Base-by-base conservation (phyloP, 2,797 vertebrate species). In the Crenuchus spilurus region DNA sequence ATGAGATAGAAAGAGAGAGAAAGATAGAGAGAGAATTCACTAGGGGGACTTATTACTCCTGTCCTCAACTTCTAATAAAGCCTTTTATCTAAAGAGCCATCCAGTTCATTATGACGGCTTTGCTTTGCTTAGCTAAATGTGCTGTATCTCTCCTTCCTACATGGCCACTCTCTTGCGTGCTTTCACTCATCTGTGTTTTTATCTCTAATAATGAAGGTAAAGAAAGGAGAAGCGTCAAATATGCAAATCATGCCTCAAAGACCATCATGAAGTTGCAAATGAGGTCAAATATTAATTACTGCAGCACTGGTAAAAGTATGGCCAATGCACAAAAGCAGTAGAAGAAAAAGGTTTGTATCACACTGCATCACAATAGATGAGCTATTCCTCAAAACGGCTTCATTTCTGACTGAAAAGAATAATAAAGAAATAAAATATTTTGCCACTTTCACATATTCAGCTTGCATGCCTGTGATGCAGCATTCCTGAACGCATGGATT, bases 51-150 rank as follows among this genome's bases (percentile, higher is more conserved):
- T 67, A 68, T 78, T 78, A 73, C 75, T 70, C 65, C 49, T 58
- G 42, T 46, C 26, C 64, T 72, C 58, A 41, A 72, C 75, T 77
- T 67, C 55, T 78, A 76, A 78, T 69, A 73, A 71, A 72, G 57
- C 49, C n/a, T 55, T 41, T 24, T 61, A 30, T 78, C 57, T 63
- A 69, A 72, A 78, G 51, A 61, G 46, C 41, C 16, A 24, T 58
- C 13, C 31, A 24, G 30, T 60, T 67, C 46, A 72, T 70, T 72
- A 68, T 63, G 31, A 30, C 31, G 16, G 49, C n/a, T 39, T 54
- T n/a, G 20, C 68, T 65, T 65, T 42, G 42, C 57, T 62, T 20
- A 61, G 44, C 42, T 57, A 62, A 63, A 22, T 26, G 16, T 28
- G 7, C 24, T 16, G 65, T 68, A 71, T 60, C 33, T 52, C 30